Base-by-base conservation (phyloP, 1,140 invertebrate species). In the Cephus cinctus region DNA sequence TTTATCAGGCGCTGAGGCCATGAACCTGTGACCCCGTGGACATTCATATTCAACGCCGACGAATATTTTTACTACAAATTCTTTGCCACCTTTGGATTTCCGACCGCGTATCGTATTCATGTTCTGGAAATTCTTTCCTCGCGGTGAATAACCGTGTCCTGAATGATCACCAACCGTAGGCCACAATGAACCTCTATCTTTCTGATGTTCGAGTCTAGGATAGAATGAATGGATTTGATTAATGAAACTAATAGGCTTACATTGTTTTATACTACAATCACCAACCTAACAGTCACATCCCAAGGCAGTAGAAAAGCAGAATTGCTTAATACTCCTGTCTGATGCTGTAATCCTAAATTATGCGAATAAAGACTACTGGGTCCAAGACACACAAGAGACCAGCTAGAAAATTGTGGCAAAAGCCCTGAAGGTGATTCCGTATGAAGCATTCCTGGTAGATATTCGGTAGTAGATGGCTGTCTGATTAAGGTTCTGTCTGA, bases 31-130 rank as follows among this genome's bases (percentile, higher is more conserved):
- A 2, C 96, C 96, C 31, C 91, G 71, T 0, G 90, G 88, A 79
- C 97, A 99, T 76, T 98, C 96, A 69, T 98, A 98, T 65, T 98
- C 96, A 56, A 94, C 86, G 1, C 96, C 96, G 50, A 98, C 85
- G 67, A 96, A 99, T 50, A 98, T 90, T 74, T 98, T 95, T 1
- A 96, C 89, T 6, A 87, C 87, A 61, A 95, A 85, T 58, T 78
- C 77, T 47, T 78, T 78, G 3, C 74, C 73, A 4, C 69, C 67
- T 44, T 79, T 79, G 0, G 69, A 71, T 44, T 79, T 79, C 8
- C 77, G 58, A 16, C 69, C 70, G 20, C 74, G 70, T 27, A 76
- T 65, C 5, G 56, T 53, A 46, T 70, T 76, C 4, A 66, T 32
- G 35, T 69, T 74, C 32, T 71, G 69, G 38, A 64, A 76, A 47